A percentile compares a stretch with the other conserved stretches of the same genome.
Conservation (phyloP, 2,888 invertebrate species). For the Ormia ochracea region DNA sequence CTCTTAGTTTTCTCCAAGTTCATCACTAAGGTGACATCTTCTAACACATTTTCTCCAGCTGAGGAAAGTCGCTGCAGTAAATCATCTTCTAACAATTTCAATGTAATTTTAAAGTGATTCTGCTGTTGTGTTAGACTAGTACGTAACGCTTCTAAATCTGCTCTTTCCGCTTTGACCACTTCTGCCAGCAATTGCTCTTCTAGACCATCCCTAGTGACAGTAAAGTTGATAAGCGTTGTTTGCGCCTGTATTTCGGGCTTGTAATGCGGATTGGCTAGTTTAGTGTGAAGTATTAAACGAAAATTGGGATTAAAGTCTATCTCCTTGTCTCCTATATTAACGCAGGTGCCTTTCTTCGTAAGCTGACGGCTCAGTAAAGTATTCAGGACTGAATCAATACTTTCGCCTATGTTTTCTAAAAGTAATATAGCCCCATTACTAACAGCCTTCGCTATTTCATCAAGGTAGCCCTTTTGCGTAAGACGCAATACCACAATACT, state of each 20-base stretch:
- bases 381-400: constrained; percentile 92
- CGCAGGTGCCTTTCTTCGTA: constrained; percentile 89
- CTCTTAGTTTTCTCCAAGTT: constrained; percentile 95
- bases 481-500: constrained; percentile 85
- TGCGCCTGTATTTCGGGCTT: constrained; percentile 98
- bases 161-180: constrained; percentile 94
- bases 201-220: constrained; percentile 93
- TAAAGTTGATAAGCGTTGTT: constrained; percentile 95
- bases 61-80: constrained; percentile 89
- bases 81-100: constrained; percentile 94
- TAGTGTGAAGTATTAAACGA: constrained; percentile 91
- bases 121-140: constrained; percentile 92
- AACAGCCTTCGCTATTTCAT: constrained; percentile 86
- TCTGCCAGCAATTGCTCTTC: constrained; percentile 95
- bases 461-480: constrained; percentile 89
- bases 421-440: constrained; percentile 86
- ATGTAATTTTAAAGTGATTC: constrained; percentile 94
- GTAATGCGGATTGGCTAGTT: constrained; percentile 96
- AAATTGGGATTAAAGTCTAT: constrained; percentile 91
- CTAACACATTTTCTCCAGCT: constrained; percentile 93
- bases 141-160: constrained; percentile 90
- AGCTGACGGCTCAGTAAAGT: constrained; percentile 91
- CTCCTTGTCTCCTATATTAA: constrained; percentile 94
- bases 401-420: constrained; percentile 93
- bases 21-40: constrained; percentile 91